phyloP scores from a whole-genome alignment of 1,140 invertebrate species.

The Dendroctonus ponderosae region DNA sequence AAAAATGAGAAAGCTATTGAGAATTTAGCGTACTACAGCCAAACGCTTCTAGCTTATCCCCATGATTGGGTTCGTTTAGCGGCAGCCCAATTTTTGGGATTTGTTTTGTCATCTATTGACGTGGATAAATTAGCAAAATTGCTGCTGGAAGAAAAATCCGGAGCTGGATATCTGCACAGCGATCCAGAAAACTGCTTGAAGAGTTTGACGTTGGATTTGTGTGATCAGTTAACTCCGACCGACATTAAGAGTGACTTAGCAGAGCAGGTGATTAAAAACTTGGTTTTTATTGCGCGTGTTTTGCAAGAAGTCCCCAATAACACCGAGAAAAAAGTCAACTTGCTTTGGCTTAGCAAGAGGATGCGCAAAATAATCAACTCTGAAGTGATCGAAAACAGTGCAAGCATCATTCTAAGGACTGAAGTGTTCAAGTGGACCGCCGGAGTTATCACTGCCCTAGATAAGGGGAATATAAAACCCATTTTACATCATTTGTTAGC shows the following conservation, averaged over 20 bases:
- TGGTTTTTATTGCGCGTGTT: constrained; percentile 67
- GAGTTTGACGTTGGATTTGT: constrained; percentile 69
- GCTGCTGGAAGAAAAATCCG: constrained; percentile 51
- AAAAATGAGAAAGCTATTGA: constrained; percentile 44
- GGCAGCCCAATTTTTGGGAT: constrained; percentile 71
- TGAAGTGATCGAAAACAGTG: constrained; percentile 66
- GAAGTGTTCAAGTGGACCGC: constrained; percentile 76
- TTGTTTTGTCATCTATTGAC: constrained; percentile 65
- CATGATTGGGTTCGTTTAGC: constrained; percentile 75
- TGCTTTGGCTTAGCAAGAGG: constrained; percentile 69
- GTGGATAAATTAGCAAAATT: constrained; percentile 58
- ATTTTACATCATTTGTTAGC: constrained; percentile 61
- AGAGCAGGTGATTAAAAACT: constrained; percentile 70
- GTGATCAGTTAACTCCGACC: constrained; percentile 68
- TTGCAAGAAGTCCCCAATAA: constrained; percentile 55
- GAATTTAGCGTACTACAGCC: constrained; percentile 53
- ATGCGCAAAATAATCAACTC: constrained; percentile 67
- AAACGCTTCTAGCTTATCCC: constrained; percentile 59
- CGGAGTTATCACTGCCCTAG: constrained; percentile 60
- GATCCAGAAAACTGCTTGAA: constrained; percentile 61
- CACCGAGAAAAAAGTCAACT: constrained; percentile 50
- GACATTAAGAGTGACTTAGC: constrained; percentile 59
- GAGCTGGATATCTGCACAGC: constrained; percentile 61
- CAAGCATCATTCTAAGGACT: constrained; percentile 59
- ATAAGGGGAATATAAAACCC: constrained; percentile 54